Base-by-base conservation (phyloP, 2,797 vertebrate species). In the Saguinus oedipus region DNA sequence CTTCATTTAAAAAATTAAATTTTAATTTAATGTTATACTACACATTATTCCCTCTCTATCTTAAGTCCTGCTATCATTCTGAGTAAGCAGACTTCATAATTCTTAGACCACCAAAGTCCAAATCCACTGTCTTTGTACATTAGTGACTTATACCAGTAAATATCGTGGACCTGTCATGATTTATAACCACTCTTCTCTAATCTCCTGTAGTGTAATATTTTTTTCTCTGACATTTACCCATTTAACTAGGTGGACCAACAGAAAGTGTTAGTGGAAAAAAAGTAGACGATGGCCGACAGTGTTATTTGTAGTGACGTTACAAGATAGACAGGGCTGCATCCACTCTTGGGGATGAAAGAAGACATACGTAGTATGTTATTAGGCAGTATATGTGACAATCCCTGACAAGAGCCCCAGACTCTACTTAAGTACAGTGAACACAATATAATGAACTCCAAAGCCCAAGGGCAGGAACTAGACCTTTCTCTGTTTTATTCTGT, bases 251-350 rank as follows among this genome's bases (percentile, higher is more conserved):
- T 76, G 3, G 7, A 68, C 4, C 3, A 12, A 42, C 17, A 64
- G 24, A 36, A 81, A 80, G 0, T 53, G 36, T 42, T 57, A 27
- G 53, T 42, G 79, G 1, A 3, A 53, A 59, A 14, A 59, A 53
- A 70, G 55, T 50, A 26, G 7, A 61, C 27, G 5, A 2, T 30
- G n/a, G 42, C 90, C 0, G 5, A 53, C 24, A 36, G 15, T 0
- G 0, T 2, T 7, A 0, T 72, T 79, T 59, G 33, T 22, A 33
- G 55, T 90, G 72, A 44, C 0, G 0, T 1, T 44, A 64, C 33
- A 79, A 59, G 39, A 94, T 30, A 86, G 48, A 76, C 0, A 9
- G 1, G 0, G 68, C 20, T 84, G 72, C 68, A 94, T 22, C 8
- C 0, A 0, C 0, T 17, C 75, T n/a, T 30, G 50, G 88, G 36